These are phyloP conservation scores for Cryptus armator DNA, from an alignment of 2,888 invertebrate species.

Conservation along the genomic window DNA sequence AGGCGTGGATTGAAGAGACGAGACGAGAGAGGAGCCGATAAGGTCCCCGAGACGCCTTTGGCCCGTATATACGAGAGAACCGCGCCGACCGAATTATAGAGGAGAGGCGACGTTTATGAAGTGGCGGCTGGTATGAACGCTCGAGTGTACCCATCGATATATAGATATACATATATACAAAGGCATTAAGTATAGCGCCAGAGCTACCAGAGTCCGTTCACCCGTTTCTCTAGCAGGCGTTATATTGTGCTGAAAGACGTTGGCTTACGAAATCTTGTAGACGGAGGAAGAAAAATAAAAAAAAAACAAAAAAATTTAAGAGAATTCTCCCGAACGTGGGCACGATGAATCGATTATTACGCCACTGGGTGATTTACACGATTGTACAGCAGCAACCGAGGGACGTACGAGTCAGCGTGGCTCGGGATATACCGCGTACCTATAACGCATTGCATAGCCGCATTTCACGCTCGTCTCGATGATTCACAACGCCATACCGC, in stretches of 20 bases:
- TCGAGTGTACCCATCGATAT: constrained; percentile 30
- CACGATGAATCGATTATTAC: constrained; percentile 64
- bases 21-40: constrained; percentile 67
- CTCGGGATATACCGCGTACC: constrained; percentile 53
- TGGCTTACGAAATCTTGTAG: constrained; percentile 43
- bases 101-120: constrained; percentile 47
- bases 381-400: constrained; percentile 29
- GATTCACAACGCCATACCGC: constrained; percentile 75
- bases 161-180: constrained; percentile 16
- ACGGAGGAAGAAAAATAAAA: constrained; percentile 5
- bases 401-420: constrained; percentile 64
- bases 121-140: constrained; percentile 43
- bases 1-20: constrained; percentile 57
- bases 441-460: constrained; percentile 38
- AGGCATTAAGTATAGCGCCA: constrained; percentile 20
- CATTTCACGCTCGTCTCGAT: constrained; percentile 53
- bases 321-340: constrained; percentile 47
- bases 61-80: constrained; percentile 28
- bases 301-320: constrained; percentile 17
- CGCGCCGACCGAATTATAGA: constrained; percentile 52
- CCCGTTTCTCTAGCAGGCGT: constrained; percentile 12
- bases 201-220: constrained; percentile 37
- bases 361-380: constrained; percentile 40
- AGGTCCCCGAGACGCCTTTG: constrained; percentile 63
- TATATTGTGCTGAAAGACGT: constrained; percentile 8